Base-by-base conservation (phyloP, 2,888 invertebrate genomes). In the Agonopterix alstromeriana region DNA sequence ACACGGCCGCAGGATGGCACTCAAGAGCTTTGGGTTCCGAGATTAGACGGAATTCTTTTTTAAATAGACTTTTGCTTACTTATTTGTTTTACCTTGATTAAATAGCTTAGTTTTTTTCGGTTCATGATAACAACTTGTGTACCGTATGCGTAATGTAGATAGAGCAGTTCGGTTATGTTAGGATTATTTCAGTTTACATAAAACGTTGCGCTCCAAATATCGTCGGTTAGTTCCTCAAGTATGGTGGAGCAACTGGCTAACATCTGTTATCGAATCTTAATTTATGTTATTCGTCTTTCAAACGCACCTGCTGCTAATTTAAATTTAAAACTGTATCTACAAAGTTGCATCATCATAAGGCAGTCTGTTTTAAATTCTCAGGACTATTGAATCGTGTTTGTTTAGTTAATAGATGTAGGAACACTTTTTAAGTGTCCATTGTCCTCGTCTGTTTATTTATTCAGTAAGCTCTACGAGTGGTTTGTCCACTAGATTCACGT, bases 201-300 rank as follows among this genome's bases (percentile, higher is more conserved):
- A 73, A 74, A 67, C 60, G 69, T 67, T 70, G 68, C 67, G 75
- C 65, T 74, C 70, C 60, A 73, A 74, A 81, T 80, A 73, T 70
- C 72, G 54, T 70, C 63, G 62, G 70, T 74, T 71, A 74, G 65
- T 63, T 63, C 73, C 71, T 76, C 77, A 68, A 73, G 71, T 70
- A 67, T 65, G 67, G 73, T 66, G 65, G 74, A 74, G 77, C 78
- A 83, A 78, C 70, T 79, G 84, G 78, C 70, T 65, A 78, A 68
- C 85, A 78, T 84, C 82, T 83, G 82, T 84, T 83, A 84, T 83
- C 85, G 83, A 79, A 75, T 73, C 68, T 58, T 60, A 73, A 78
- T 85, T 80, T 80, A 82, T 81, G 83, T 78, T 80, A 77, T 80
- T 79, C 82, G 68, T 80, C 78, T 82, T 77, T 78, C 76, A 77